Evolutionary conservation across 2,797 vertebrate species (phyloP).

Genomic region (Bothrops alternatus): DNA sequence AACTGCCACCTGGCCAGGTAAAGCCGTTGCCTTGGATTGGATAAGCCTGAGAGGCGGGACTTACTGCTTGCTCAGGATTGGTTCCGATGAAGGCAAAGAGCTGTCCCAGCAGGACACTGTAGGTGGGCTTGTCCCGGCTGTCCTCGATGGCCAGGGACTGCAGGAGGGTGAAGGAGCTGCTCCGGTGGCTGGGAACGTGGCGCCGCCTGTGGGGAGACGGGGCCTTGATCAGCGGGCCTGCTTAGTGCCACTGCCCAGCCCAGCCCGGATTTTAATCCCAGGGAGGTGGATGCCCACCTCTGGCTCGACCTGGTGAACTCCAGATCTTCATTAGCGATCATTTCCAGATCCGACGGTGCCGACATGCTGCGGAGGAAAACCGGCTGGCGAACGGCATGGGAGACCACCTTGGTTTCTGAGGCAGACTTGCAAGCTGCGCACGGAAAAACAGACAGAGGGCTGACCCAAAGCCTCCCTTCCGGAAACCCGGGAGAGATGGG

Average conservation of each 20-base stretch:
- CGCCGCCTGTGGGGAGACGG: slow-evolving; percentile 74
- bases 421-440: slow-evolving; percentile 88
- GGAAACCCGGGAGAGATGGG: neutral
- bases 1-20: neutral
- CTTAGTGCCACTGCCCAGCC: neutral
- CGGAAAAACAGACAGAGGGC: accelerated
- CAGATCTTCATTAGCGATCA: slow-evolving; percentile 95
- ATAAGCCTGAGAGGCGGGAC: slow-evolving; percentile 38
- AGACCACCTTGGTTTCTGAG: slow-evolving; percentile 88
- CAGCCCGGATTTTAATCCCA: too few relatives aligned
- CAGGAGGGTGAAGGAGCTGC: slow-evolving; percentile 95
- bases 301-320: slow-evolving; percentile 90
- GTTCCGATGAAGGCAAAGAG: slow-evolving; percentile 99
- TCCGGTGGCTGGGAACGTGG: slow-evolving; percentile 90
- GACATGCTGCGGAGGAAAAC: slow-evolving; percentile 98
- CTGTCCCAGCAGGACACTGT: slow-evolving; percentile 93
- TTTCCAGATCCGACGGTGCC: slow-evolving; percentile 96
- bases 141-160: slow-evolving; percentile 92
- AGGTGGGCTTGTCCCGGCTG: slow-evolving; percentile 91
- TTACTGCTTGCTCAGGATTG: slow-evolving; percentile 92
- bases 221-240: accelerated
- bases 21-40: neutral
- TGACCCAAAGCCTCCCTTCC: neutral
- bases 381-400: slow-evolving; percentile 88
- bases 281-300: slow-evolving; percentile 69